phyloP scores from a whole-genome alignment of 1,140 invertebrate species.

The Octopus sinensis region DNA sequence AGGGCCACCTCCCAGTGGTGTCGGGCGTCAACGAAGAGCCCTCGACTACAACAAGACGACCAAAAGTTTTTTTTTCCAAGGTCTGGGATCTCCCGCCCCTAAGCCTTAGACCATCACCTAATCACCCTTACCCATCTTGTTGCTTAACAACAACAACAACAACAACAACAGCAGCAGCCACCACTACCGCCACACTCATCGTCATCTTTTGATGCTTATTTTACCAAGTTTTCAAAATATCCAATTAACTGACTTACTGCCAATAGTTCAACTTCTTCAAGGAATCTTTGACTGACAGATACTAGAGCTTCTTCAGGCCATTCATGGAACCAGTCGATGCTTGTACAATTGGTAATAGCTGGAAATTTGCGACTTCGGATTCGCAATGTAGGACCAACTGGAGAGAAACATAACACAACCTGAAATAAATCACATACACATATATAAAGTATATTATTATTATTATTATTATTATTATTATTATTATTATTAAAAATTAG shows the following conservation, averaged over 20 bases:
- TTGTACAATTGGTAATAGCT: constrained; percentile 89
- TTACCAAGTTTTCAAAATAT: neutral
- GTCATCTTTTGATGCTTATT: neutral
- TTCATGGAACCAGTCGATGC: constrained; percentile 96
- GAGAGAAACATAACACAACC: constrained; percentile 89
- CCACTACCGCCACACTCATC: neutral
- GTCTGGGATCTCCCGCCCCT: too few relatives aligned
- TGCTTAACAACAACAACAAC: too few relatives aligned
- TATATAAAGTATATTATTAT: too few relatives aligned
- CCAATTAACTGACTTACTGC: constrained; percentile 62
- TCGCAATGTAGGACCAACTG: constrained; percentile 85
- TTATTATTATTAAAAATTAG: too few relatives aligned
- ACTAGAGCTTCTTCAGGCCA: constrained; percentile 94
- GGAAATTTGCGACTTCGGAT: constrained; percentile 92
- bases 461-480: too few relatives aligned
- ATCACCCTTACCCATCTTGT: too few relatives aligned
- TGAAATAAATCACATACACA: constrained; percentile 29
- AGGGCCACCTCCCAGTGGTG: too few relatives aligned
- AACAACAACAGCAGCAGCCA: neutral
- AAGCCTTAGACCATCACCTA: too few relatives aligned
- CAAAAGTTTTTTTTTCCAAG: too few relatives aligned
- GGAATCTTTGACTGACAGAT: constrained; percentile 84
- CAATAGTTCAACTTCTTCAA: constrained; percentile 76
- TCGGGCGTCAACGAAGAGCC: too few relatives aligned
- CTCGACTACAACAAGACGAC: too few relatives aligned